Evolutionary conservation across 2,888 invertebrate genomes (phyloP), one percentile per base, ranked within the genome.

Genomic region (Melieria crassipennis): DNA sequence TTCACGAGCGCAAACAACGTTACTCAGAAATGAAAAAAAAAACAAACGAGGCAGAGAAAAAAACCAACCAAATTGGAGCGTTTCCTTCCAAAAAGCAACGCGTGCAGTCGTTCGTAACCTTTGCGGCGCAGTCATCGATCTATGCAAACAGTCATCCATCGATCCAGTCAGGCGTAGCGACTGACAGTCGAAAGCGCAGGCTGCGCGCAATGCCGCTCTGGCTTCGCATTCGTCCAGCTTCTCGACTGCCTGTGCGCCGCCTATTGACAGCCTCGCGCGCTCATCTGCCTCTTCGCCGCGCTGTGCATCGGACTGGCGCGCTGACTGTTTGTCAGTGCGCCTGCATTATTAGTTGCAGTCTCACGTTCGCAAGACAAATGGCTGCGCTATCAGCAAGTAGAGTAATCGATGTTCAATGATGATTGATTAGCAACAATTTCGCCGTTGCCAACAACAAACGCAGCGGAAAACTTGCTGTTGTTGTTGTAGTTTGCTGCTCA

Each of bases 351-450:
- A 62, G 69, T 69, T 69, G 62, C 62, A 69, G 63, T 69, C 63
- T 69, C 69, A 69, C 69, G 69, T 69, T 70, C 47, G 69, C 67
- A 79, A 79, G 79, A 79, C 78, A 77, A 79, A 79, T 79, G 78
- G 79, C 71, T 75, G 66, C 73, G 76, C 78, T 77, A 78, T 78
- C 79, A 77, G 77, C 77, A 81, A 80, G 78, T 78, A 74, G 79
- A 81, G 79, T 80, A 81, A 81, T 81, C 78, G 79, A 75, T 79
- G 79, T 80, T 81, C 79, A 78, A 81, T 81, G 79, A 81, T 81
- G 81, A 81, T 80, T 81, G 81, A 81, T 81, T 81, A 78, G 75
- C 74, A 76, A 74, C 76, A 75, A 77, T 78, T 77, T 75, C 73
- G 72, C 73, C 75, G 74, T 75, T 71, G 70, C 73, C n/a, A 64